Conservation (phyloP, 2,888 invertebrate genomes). For the Drosophila rubida region DNA sequence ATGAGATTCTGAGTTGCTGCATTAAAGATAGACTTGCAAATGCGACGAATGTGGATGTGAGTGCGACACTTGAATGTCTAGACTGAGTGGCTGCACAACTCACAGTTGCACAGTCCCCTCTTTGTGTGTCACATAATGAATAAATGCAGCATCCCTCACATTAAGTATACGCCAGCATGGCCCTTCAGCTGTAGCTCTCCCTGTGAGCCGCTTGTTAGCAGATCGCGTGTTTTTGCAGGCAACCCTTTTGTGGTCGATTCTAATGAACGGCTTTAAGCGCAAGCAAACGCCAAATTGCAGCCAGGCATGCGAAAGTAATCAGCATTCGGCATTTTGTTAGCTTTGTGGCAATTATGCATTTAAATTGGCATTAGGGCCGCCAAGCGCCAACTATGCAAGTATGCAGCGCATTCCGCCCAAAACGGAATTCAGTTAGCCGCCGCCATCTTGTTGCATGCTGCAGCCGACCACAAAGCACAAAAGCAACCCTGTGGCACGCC, state of each 20-base stretch:
- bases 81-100: slow-evolving; percentile 51
- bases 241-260: slow-evolving; percentile 31
- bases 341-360: slow-evolving; percentile 49
- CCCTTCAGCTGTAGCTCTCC: not conserved
- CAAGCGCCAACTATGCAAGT: not conserved
- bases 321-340: slow-evolving; percentile 25
- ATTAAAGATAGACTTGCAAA: slow-evolving; percentile 14
- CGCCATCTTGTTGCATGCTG: slow-evolving; percentile 50
- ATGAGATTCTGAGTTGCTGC: slow-evolving; percentile 21
- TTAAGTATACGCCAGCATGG: slow-evolving; percentile 41
- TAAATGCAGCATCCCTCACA: slow-evolving; percentile 25
- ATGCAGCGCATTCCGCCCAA: slow-evolving; percentile 17
- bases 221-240: slow-evolving; percentile 7
- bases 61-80: slow-evolving; percentile 63
- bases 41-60: slow-evolving; percentile 16
- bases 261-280: slow-evolving; percentile 43
- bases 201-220: slow-evolving; percentile 1
- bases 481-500: slow-evolving; percentile 31
- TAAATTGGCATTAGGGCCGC: slow-evolving; percentile 36
- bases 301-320: slow-evolving; percentile 31
- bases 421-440: slow-evolving; percentile 25
- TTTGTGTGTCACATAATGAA: slow-evolving; percentile 29
- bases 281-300: slow-evolving; percentile 38
- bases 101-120: not conserved
- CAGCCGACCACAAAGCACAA: slow-evolving; percentile 43